Percentiles rank a stretch among this genome's conserved stretches.
Evolutionary conservation across 2,797 vertebrate genomes (phyloP).

Genomic region (Bucorvus abyssinicus): DNA sequence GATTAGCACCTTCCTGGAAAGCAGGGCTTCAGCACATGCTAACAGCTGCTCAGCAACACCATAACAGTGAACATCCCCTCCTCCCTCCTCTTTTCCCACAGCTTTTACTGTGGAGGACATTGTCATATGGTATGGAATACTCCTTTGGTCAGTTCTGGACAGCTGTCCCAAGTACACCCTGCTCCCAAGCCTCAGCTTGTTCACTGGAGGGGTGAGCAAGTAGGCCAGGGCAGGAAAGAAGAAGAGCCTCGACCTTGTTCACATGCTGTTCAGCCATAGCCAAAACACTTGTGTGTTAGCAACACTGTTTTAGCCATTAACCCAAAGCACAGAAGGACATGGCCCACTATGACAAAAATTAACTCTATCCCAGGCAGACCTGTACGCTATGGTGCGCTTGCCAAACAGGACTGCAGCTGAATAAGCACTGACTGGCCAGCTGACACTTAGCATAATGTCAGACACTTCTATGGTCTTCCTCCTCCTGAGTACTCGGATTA

Average conservation of each 20-base stretch:
- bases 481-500: not conserved
- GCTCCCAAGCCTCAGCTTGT: not conserved
- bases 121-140: not conserved
- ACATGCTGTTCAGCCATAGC: not conserved
- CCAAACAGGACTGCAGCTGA: not conserved
- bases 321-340: not conserved
- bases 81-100: not conserved
- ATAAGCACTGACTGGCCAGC: not conserved
- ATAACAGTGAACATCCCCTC: not conserved
- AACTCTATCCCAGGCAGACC: not conserved
- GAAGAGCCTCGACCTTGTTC: not conserved
- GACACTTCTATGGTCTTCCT: not conserved
- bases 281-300: not conserved
- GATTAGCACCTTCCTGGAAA: not conserved
- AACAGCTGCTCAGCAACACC: not conserved
- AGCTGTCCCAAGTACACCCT: not conserved
- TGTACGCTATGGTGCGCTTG: accelerated
- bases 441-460: not conserved
- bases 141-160: not conserved
- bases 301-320: not conserved
- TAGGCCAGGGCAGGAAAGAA: not conserved
- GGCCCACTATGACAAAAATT: not conserved
- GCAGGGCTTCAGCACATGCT: not conserved
- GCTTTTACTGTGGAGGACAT: not conserved
- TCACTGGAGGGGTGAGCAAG: not conserved